A percentile compares a stretch with the other conserved stretches of the same genome.
Evolutionary conservation across 2,888 invertebrate species (phyloP).

Genomic region (Agonopterix heracliana): DNA sequence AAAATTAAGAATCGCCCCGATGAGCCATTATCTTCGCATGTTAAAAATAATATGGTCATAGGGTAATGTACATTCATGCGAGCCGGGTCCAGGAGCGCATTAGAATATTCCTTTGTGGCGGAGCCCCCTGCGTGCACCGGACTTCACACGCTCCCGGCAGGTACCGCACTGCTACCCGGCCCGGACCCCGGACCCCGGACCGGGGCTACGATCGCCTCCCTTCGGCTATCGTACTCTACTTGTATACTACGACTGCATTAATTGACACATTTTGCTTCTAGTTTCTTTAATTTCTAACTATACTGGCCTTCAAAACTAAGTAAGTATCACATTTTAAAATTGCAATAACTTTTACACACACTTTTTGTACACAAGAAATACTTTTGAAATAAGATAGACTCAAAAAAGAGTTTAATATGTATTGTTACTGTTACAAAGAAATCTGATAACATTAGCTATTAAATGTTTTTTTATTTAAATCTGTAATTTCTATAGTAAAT

Average conservation of each 20-base stretch:
- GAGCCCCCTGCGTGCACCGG: constrained; percentile 58
- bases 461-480: no score
- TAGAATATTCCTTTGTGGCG: constrained; percentile 64
- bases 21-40: constrained; percentile 73
- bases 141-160: constrained; percentile 72
- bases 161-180: constrained; percentile 19
- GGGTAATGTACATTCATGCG: constrained; percentile 72
- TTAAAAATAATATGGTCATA: constrained; percentile 76
- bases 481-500: no score
- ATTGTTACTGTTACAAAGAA: no score
- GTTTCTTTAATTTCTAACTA: not conserved
- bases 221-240: constrained; percentile 13
- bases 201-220: constrained; percentile 9
- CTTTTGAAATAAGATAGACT: no score
- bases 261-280: no score
- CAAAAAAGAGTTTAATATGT: no score
- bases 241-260: not conserved
- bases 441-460: no score
- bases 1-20: constrained; percentile 75
- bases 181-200: not conserved
- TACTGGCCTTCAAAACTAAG: no score
- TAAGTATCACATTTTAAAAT: no score
- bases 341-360: no score
- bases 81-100: constrained; percentile 72
- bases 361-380: no score